Percentiles rank a stretch among this genome's conserved stretches.
Conservation (phyloP, 2,113 vertebrate genomes). For the Mirounga angustirostris region DNA sequence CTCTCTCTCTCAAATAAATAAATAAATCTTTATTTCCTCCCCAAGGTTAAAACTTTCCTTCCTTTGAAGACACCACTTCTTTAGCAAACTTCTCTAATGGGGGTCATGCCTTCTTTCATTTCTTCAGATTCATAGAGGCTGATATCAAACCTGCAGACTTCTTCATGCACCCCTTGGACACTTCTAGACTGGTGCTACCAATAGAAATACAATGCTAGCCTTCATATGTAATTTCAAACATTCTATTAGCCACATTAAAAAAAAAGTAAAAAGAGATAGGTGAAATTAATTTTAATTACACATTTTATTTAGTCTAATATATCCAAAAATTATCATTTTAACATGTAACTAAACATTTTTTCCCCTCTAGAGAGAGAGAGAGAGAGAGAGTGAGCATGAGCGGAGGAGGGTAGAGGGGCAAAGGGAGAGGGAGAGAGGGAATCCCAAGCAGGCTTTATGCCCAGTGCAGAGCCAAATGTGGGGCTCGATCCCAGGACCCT, state of each 20-base stretch:
- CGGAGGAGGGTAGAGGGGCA: too few species aligned
- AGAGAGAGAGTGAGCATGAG: neutral
- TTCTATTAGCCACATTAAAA: neutral
- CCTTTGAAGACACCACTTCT: neutral
- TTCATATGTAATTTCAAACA: neutral
- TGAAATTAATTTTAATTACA: conserved; percentile 26
- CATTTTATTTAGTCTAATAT: neutral
- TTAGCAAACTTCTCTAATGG: neutral
- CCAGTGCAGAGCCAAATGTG: neutral
- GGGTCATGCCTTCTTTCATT: neutral
- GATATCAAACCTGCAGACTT: neutral
- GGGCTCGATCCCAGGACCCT: neutral
- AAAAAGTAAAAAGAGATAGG: neutral
- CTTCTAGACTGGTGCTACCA: neutral
- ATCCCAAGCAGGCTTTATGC: neutral
- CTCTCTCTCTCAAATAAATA: neutral
- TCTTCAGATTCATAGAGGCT: neutral
- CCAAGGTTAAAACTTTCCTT: neutral
- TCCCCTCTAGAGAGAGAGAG: neutral
- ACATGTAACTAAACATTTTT: neutral
- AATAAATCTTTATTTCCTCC: neutral
- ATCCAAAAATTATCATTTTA: neutral
- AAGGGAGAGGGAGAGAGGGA: neutral
- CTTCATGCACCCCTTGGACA: neutral
- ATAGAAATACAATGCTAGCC: neutral